These are phyloP conservation scores for Diachrysia chrysitis DNA, from an alignment of 2,888 invertebrate species.

Conservation along the genomic window DNA sequence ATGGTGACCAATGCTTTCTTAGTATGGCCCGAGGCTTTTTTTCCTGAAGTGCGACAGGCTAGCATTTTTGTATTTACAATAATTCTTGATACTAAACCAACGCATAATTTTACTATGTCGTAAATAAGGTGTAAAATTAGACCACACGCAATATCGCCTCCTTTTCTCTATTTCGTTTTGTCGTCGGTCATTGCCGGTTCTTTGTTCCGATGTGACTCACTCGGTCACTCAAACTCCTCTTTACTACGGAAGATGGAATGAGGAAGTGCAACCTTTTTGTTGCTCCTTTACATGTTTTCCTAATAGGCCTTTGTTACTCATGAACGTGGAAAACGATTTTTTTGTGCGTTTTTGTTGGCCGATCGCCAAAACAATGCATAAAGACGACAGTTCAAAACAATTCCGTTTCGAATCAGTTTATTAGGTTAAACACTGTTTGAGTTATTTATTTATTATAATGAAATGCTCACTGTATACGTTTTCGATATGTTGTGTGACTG, in stretches of 20 bases:
- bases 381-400: constrained; percentile 37
- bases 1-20: not conserved
- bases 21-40: not conserved
- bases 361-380: constrained; percentile 69
- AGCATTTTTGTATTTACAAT: not conserved
- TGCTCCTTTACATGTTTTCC: constrained; percentile 66
- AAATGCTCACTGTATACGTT: constrained; percentile 20
- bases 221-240: constrained; percentile 59
- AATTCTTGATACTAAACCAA: not conserved
- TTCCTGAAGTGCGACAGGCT: not conserved
- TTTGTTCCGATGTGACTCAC: constrained; percentile 77
- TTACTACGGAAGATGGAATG: constrained; percentile 70
- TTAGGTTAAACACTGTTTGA: constrained; percentile 51
- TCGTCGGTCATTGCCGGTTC: constrained; percentile 68
- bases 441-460: constrained; percentile 39
- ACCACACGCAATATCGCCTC: constrained; percentile 62
- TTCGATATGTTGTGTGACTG: no score
- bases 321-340: constrained; percentile 60
- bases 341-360: constrained; percentile 69
- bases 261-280: constrained; percentile 73
- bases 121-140: constrained; percentile 46
- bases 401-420: constrained; percentile 59
- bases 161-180: constrained; percentile 77
- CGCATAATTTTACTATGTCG: not conserved
- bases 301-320: constrained; percentile 68